phyloP scores from a whole-genome alignment of 2,113 vertebrate genomes.

The Epinephelus lanceolatus region DNA sequence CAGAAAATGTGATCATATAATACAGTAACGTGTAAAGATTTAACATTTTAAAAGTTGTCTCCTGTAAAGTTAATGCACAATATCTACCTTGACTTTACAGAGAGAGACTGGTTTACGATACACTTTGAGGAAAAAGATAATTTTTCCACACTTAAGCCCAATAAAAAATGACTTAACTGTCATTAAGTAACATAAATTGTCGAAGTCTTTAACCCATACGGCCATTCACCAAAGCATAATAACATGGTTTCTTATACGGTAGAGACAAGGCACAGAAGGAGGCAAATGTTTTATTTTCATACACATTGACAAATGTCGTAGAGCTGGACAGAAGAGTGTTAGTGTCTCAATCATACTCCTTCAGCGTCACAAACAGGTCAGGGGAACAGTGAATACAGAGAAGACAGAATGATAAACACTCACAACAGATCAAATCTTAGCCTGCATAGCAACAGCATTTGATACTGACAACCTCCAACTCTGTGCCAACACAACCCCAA shows the following conservation, averaged over 20 bases:
- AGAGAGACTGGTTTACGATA: not conserved
- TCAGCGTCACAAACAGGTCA: conserved; percentile 1
- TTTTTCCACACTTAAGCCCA: not conserved
- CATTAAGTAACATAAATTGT: not conserved
- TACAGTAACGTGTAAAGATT: not conserved
- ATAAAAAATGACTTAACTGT: not conserved
- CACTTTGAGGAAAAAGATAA: not conserved
- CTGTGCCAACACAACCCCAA: not conserved
- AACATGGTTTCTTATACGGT: not conserved
- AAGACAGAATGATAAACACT: not conserved
- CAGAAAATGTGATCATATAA: not conserved
- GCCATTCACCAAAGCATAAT: not conserved
- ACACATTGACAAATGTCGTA: conserved; percentile 39
- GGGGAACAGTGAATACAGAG: conserved; percentile 6
- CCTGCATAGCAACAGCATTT: conserved; percentile 15
- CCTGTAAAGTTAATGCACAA: not conserved
- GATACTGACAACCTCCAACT: not conserved
- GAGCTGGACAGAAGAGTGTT: conserved; percentile 7
- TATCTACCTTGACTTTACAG: not conserved
- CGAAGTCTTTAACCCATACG: not conserved
- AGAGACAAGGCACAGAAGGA: conserved; percentile 28
- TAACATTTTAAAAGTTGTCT: not conserved
- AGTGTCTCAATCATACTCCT: not conserved
- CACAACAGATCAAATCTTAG: not conserved
- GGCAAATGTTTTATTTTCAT: conserved; percentile 61